These are phyloP conservation scores for Pantherophis alleghaniensis DNA, from an alignment of 2,797 vertebrate genomes.

Conservation along the genomic window DNA sequence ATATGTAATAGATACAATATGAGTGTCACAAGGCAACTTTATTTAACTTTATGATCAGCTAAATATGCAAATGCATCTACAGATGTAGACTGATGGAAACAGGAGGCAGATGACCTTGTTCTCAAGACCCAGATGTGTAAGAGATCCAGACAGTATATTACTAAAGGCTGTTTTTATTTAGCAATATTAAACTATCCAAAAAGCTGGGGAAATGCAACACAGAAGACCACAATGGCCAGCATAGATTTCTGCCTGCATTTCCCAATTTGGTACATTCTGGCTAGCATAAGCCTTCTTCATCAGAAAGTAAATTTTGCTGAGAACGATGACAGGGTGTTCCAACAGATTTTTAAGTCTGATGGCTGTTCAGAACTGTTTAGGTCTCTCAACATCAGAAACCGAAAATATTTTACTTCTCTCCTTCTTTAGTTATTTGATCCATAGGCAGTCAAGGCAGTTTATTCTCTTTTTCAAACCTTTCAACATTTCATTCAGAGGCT, in stretches of 20 bases:
- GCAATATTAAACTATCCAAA: not conserved
- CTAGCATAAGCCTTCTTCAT: not conserved
- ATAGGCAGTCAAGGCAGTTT: not conserved
- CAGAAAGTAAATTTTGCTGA: not conserved
- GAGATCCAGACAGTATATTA: not conserved
- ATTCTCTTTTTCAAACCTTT: not conserved
- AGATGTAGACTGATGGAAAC: constrained; percentile 25
- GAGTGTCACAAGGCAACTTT: constrained; percentile 73
- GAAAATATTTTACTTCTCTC: not conserved
- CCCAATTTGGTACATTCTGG: not conserved
- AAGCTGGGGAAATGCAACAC: not conserved
- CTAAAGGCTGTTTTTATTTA: not conserved
- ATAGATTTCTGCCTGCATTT: not conserved
- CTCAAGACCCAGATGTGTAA: not conserved
- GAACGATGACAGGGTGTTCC: not conserved
- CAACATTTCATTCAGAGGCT: not conserved
- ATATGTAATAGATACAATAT: constrained; percentile 81
- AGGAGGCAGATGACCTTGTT: not conserved
- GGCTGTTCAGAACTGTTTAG: not conserved
- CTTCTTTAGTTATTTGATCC: not conserved
- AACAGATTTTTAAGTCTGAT: not conserved
- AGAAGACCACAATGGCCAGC: not conserved
- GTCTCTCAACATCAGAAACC: not conserved
- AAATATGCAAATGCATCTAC: constrained; percentile 63
- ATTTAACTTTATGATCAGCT: constrained; percentile 67